Evolutionary conservation across 1,140 invertebrate species (phyloP).

Genomic region (Calycopis cecrops): DNA sequence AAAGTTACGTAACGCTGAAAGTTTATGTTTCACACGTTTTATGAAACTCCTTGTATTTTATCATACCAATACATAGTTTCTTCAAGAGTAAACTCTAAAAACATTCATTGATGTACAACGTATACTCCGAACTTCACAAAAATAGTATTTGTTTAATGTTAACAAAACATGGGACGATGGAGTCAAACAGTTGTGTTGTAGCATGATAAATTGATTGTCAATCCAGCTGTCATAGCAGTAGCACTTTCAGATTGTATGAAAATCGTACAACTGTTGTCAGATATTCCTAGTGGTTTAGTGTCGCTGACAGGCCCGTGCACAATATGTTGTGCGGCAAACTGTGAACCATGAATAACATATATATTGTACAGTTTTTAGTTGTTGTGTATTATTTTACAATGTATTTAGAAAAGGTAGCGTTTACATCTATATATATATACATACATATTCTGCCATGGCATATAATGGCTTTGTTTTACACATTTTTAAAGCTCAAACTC

Average conservation of each 20-base stretch:
- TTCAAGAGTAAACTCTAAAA: no score
- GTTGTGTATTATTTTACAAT: not conserved
- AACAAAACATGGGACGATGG: not conserved
- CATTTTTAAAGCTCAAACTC: no score
- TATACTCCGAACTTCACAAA: no score
- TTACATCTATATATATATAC: no score
- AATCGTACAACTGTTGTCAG: slow-evolving; percentile 5
- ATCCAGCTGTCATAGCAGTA: slow-evolving; percentile 14
- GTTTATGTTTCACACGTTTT: no score
- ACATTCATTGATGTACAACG: no score
- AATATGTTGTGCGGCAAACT: slow-evolving; percentile 7
- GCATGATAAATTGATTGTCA: slow-evolving; percentile 15
- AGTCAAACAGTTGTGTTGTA: not conserved
- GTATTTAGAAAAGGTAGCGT: no score
- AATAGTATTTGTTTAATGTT: not conserved
- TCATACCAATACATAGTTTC: no score
- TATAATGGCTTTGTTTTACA: no score
- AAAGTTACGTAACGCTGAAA: no score
- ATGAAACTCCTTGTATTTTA: no score
- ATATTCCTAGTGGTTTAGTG: slow-evolving; percentile 8
- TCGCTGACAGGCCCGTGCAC: not conserved
- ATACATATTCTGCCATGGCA: no score
- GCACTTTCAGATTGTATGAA: slow-evolving; percentile 5
- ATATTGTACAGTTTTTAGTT: not conserved
- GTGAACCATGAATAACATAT: slow-evolving; percentile 3